phyloP scores from a whole-genome alignment of 2,113 vertebrate species.

The Nyctereutes procyonoides region DNA sequence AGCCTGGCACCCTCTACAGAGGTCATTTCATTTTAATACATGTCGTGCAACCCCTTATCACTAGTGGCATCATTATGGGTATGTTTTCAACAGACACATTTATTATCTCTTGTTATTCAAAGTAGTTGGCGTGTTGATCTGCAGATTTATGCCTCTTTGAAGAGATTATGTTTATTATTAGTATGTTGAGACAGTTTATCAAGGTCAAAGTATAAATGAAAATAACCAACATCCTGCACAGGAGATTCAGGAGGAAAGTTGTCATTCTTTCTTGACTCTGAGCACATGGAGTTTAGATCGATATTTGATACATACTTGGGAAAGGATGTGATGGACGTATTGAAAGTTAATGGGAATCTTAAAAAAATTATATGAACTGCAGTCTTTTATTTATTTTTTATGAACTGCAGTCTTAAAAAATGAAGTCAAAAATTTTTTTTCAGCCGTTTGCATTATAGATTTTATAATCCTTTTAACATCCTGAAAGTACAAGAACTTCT shows the following conservation, averaged over 20 bases:
- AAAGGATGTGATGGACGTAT: neutral
- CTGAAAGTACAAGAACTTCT: constrained; percentile 50
- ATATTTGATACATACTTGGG: neutral
- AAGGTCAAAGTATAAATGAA: neutral
- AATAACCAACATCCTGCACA: neutral
- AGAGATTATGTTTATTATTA: neutral
- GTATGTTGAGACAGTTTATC: neutral
- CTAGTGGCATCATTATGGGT: neutral
- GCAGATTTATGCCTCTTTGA: neutral
- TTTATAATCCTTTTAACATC: constrained; percentile 56
- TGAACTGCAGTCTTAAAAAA: neutral
- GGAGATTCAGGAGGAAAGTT: neutral
- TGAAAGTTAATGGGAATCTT: neutral
- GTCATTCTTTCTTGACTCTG: neutral
- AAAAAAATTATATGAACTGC: neutral
- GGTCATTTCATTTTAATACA: neutral
- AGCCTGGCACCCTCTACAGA: neutral
- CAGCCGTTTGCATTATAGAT: constrained; percentile 35
- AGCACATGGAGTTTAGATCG: neutral
- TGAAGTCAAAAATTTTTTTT: neutral
- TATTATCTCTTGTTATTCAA: neutral
- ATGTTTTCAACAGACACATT: neutral
- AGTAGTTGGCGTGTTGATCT: neutral
- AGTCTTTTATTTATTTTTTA: neutral
- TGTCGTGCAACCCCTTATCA: neutral